Evolutionary conservation across 2,113 vertebrate species (phyloP), one percentile per base, ranked within the genome.

Genomic region (Heterotilapia buettikoferi): DNA sequence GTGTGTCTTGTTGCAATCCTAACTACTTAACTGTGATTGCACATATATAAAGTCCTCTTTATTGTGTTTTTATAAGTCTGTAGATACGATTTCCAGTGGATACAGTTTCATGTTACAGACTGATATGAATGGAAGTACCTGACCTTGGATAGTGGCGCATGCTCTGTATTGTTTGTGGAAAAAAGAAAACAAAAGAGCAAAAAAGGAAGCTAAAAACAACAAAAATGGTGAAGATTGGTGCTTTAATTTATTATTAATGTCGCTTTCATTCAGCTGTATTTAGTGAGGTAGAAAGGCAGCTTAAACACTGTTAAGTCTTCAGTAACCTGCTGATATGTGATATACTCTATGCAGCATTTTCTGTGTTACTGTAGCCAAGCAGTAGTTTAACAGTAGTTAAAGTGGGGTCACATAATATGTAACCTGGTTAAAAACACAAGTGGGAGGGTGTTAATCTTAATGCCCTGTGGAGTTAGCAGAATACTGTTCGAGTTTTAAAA

Each of bases 111-210:
- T 90, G 86, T 86, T 88, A 61, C 80, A 80, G 7, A 53, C 50
- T 26, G 87, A 63, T 86, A 83, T 86, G 91, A 84, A 21, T 85
- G 90, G 78, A 81, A 36, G 73, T 90, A 93, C 89, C 93, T 95
- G 95, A 95, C 94, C 95, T 96, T 95, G 93, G 94, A 66, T 19
- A 10, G 47, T 78, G 83, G 89, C 18, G 61, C 82, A 89, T 88
- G 88, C 73, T 88, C 82, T 36, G 59, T 86, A 3, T 50, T 24
- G 33, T 89, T 45, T 87, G 50, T 24, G 33, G 10, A 5, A 24
- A 84, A 52, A 68, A 29, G 14, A 6, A 14, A 33, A 8, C 7
- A 68, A 45, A 85, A 21, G 11, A 9, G 24, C 31, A 33, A 43
- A 21, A 19, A 33, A 43, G 3, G 19, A 50, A 18, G 24, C 1